phyloP scores from a whole-genome alignment of 2,888 invertebrate species.

The Trachelus tabidus region DNA sequence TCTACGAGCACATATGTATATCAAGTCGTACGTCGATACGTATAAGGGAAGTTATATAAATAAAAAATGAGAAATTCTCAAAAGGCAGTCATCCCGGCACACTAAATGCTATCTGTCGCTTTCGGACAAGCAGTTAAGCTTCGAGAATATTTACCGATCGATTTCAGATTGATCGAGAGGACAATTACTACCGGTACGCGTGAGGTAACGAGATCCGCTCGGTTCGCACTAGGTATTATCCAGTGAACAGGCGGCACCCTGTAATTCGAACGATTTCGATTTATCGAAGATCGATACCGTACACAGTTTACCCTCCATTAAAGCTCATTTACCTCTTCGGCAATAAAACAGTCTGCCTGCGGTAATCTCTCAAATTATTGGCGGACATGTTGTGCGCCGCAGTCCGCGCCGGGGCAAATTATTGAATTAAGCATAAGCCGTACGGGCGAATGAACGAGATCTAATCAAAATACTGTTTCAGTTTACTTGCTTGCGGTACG shows the following conservation, averaged over 20 bases:
- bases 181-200: background rate
- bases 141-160: background rate
- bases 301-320: conserved; percentile 6
- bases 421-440: background rate
- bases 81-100: background rate
- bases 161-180: background rate
- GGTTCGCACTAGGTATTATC: background rate
- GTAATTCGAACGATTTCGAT: background rate
- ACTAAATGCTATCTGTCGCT: background rate
- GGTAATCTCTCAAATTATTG: conserved; percentile 5
- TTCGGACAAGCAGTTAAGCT: background rate
- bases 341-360: conserved; percentile 3
- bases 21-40: background rate
- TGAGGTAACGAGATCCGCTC: background rate
- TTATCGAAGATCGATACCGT: conserved; percentile 5
- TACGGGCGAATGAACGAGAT: background rate
- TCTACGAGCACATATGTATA: background rate
- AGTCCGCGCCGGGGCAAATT: background rate
- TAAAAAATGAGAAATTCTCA: background rate
- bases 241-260: background rate
- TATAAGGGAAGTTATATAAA: background rate
- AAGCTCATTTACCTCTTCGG: background rate
- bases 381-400: background rate
- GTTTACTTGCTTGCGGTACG: background rate
- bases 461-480: background rate